A percentile compares a stretch with the other conserved stretches of the same genome.
Evolutionary conservation across 2,113 vertebrate species (phyloP).

Genomic region (Urocynchramus pylzowi): DNA sequence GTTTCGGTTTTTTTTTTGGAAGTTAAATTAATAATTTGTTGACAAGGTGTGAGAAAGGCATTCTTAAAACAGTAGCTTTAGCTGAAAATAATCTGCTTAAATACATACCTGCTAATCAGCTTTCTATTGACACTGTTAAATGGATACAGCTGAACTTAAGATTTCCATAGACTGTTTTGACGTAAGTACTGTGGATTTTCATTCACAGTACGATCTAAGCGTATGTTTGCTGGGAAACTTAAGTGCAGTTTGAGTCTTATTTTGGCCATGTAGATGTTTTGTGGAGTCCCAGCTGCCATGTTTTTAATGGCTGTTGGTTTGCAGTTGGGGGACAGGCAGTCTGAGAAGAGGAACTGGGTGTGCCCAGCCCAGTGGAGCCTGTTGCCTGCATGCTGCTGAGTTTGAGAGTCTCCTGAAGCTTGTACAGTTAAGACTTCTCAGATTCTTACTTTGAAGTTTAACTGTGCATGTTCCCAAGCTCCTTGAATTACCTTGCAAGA

Average conservation of each 20-base stretch:
- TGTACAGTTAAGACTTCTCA: background rate
- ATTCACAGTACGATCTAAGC: background rate
- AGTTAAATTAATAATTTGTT: background rate
- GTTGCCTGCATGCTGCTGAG: background rate
- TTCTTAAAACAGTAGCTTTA: background rate
- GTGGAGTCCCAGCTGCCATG: background rate
- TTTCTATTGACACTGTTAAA: background rate
- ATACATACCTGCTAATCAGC: constrained; percentile 3
- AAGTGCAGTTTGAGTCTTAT: background rate
- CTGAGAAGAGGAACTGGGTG: background rate
- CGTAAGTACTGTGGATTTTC: background rate
- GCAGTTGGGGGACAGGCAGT: background rate
- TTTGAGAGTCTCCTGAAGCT: background rate
- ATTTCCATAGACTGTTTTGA: background rate
- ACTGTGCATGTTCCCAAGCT: background rate
- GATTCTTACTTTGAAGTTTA: background rate
- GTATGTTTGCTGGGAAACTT: background rate
- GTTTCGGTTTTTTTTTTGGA: fast-evolving
- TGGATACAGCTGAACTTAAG: background rate
- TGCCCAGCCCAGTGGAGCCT: background rate
- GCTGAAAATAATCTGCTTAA: constrained; percentile 10
- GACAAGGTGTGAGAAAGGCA: background rate
- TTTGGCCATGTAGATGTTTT: fast-evolving
- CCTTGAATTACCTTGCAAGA: background rate
- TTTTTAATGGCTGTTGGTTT: background rate